Evolutionary conservation across 35 echinoderm and acorn worm genomes (phyloP).

Genomic region (Eucidaris tribuloides): DNA sequence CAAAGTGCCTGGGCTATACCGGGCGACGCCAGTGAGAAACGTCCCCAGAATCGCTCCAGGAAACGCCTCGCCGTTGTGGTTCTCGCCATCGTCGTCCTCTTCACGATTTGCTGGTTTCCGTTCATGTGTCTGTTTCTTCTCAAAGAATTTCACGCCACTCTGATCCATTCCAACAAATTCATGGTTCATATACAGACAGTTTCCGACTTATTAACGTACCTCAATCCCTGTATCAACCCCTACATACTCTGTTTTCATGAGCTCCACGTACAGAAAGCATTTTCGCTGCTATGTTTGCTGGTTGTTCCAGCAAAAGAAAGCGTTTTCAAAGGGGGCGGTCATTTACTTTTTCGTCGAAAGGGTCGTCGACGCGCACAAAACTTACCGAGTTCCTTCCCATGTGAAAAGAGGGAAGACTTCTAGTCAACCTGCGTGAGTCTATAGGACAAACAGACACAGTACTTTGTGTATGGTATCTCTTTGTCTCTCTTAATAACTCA

Average conservation of each 20-base stretch:
- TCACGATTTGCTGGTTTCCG: conserved; percentile 81
- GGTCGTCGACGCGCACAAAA: conserved; percentile 26
- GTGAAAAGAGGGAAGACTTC: too few species aligned
- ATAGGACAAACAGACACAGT: too few species aligned
- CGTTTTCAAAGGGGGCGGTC: background rate
- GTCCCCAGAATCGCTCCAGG: conserved; percentile 31
- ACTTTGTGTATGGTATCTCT: too few species aligned
- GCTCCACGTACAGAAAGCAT: conserved; percentile 24
- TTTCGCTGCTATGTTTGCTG: conserved; percentile 12
- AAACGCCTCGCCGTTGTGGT: conserved; percentile 66
- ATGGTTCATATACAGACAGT: too few species aligned
- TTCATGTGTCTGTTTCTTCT: conserved; percentile 19
- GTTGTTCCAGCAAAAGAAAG: background rate
- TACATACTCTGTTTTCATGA: conserved; percentile 28
- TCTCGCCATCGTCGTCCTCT: conserved; percentile 80
- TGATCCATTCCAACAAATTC: too few species aligned
- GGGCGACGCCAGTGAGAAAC: conserved; percentile 51
- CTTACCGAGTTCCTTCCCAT: conserved; percentile 17
- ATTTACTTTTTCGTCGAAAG: background rate
- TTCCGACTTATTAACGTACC: conserved; percentile 5
- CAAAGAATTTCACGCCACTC: too few species aligned
- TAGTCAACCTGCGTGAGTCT: too few species aligned
- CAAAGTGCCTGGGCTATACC: conserved; percentile 77
- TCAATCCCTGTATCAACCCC: conserved; percentile 9
- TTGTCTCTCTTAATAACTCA: too few species aligned